phyloP scores from a whole-genome alignment of 2,888 invertebrate species.

The Mylabris sibirica region DNA sequence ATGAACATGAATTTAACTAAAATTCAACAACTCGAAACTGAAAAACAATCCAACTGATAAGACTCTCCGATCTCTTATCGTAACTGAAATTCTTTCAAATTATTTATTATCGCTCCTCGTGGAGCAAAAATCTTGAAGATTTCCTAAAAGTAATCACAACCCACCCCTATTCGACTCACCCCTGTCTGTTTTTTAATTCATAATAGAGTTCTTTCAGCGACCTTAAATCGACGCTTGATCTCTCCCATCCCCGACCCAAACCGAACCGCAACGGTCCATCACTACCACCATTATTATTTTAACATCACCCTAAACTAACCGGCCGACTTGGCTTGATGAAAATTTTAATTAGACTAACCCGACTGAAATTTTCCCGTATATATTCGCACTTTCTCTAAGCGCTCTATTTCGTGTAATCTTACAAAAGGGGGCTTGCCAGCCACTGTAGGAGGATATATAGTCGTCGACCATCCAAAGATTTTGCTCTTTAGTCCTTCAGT shows the following conservation, averaged over 20 bases:
- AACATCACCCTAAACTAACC: slow-evolving; percentile 6
- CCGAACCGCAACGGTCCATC: background rate
- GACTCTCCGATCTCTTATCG: too few species aligned
- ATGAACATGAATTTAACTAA: background rate
- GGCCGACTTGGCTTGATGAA: slow-evolving; percentile 1
- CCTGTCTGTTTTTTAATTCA: background rate
- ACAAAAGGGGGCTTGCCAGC: background rate
- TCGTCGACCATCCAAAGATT: slow-evolving; percentile 3
- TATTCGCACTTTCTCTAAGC: background rate
- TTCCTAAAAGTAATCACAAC: slow-evolving; percentile 36
- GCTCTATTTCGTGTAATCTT: background rate
- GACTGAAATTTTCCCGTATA: background rate
- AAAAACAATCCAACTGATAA: background rate
- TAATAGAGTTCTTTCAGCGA: slow-evolving; percentile 7
- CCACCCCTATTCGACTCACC: background rate
- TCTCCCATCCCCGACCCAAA: background rate
- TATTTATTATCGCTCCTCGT: background rate
- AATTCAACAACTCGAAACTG: background rate
- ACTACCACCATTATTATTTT: slow-evolving; percentile 5
- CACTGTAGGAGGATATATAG: background rate
- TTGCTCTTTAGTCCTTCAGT: slow-evolving; percentile 12
- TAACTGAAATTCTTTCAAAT: background rate
- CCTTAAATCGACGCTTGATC: background rate
- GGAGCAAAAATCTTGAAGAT: slow-evolving; percentile 18
- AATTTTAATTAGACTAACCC: slow-evolving; percentile 10